Base-by-base conservation (phyloP, 1,140 invertebrate species). In the Drosophila nasuta region DNA sequence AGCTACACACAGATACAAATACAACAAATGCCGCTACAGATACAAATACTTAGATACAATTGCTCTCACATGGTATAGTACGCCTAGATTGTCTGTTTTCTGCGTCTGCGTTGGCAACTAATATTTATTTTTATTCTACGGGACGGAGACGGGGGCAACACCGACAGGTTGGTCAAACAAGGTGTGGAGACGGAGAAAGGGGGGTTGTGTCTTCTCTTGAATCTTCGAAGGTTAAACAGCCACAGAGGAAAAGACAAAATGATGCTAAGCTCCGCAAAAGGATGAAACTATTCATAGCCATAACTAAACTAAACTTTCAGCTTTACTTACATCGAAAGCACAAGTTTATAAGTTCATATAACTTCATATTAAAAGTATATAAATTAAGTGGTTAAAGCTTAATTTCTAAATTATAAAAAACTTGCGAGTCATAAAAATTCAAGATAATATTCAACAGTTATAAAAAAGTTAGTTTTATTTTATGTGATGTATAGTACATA, bases 81-180 rank as follows among this genome's bases (percentile, higher is more conserved):
- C 48, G 52, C 49, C 74, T 48, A 49, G 65, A 66, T 57, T 56
- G 33, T 17, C 17, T 30, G 20, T 48, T 38, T 49, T 59, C 15
- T 66, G 45, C 35, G 46, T 3, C 65, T 69, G 71, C 49, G 65
- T 70, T 75, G 58, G 58, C 66, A 75, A 75, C 72, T 64, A 75
- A 75, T 75, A 70, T 64, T 70, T 75, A 75, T 75, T 70, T 75
- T 62, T 75, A 75, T 75, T 62, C 58, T 43, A 57, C 54, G 49
- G 17, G 51, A 13, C 28, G 43, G 49, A 10, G 46, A 13, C 28
- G 43, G 49, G n/a, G 46, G 43, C 57, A 69, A 58, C 20, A 58
- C 35, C 7, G 49, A 15, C 30, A 62, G 30, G 46, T 51, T 51
- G 46, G 11, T 17, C 25, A n/a, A 13, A 52, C 25, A 3, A 7